Evolutionary conservation across 2,888 invertebrate species (phyloP).

Genomic region (Phlogophora meticulosa): DNA sequence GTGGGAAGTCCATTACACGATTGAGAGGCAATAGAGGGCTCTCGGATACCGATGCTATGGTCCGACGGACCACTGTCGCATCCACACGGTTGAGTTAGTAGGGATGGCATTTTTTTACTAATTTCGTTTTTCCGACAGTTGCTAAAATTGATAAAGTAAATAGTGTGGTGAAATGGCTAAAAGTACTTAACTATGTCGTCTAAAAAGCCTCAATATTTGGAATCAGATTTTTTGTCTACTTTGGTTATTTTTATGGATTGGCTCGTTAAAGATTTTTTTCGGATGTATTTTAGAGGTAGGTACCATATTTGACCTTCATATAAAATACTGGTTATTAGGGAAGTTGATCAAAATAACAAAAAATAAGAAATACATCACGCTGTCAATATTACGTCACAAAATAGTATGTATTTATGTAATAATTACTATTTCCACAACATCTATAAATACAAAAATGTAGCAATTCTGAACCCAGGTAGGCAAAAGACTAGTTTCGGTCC

Average conservation of each 20-base stretch:
- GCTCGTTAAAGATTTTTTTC: not conserved
- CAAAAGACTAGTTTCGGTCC: too few species aligned
- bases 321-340: too few species aligned
- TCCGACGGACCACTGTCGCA: slow-evolving; percentile 36
- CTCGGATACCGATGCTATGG: slow-evolving; percentile 25
- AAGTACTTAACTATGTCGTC: not conserved
- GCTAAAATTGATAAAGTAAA: not conserved
- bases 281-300: too few species aligned
- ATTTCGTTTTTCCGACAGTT: slow-evolving; percentile 1
- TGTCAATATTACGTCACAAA: too few species aligned
- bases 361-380: too few species aligned
- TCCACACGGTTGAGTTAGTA: slow-evolving; percentile 24
- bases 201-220: not conserved
- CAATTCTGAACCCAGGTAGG: too few species aligned
- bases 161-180: not conserved
- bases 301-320: too few species aligned
- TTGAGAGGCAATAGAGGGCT: slow-evolving; percentile 58
- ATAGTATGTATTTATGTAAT: too few species aligned
- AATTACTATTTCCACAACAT: too few species aligned
- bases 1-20: slow-evolving; percentile 83
- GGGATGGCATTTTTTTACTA: slow-evolving; percentile 1
- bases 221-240: not conserved
- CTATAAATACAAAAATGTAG: too few species aligned
- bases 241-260: not conserved
- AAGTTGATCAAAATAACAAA: too few species aligned